A percentile compares a stretch with the other conserved stretches of the same genome.
Conservation (phyloP, 1,140 invertebrate species). For the Meloidogyne floridensis region DNA sequence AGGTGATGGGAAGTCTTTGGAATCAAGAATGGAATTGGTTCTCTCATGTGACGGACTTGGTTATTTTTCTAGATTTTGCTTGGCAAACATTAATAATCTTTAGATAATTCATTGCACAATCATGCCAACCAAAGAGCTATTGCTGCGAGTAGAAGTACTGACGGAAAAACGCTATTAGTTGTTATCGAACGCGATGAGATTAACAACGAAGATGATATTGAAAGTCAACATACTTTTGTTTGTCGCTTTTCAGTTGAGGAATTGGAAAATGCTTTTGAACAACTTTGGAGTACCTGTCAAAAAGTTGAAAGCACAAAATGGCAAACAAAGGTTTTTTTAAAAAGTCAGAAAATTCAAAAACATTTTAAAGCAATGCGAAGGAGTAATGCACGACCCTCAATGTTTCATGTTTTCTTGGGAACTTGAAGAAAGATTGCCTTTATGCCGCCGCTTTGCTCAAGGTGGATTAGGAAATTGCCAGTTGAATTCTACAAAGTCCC, state of each 20-base stretch:
- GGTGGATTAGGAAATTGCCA: constrained; percentile 18
- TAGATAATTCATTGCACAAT: background rate
- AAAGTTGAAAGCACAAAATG: constrained; percentile 5
- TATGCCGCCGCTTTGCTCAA: constrained; percentile 18
- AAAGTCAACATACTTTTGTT: background rate
- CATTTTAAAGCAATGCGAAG: constrained; percentile 3
- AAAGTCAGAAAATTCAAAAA: background rate
- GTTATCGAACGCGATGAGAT: constrained; percentile 14
- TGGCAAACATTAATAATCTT: background rate
- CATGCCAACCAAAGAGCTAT: background rate
- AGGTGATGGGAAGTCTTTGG: background rate
- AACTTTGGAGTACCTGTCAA: constrained; percentile 14
- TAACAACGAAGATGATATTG: background rate
- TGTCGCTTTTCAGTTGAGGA: constrained; percentile 10
- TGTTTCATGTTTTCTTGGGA: constrained; percentile 30
- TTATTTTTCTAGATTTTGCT: background rate
- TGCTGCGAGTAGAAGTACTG: constrained; percentile 3
- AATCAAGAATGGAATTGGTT: constrained; percentile 30
- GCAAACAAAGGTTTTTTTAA: background rate
- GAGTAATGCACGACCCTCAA: constrained; percentile 9
- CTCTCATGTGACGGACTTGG: constrained; percentile 24
- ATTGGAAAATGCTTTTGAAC: constrained; percentile 14
- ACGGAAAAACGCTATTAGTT: constrained; percentile 14
- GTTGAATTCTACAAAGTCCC: constrained; percentile 13
- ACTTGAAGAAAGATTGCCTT: background rate